phyloP scores from a whole-genome alignment of 2,113 vertebrate genomes.

The Pygoscelis antarcticus region DNA sequence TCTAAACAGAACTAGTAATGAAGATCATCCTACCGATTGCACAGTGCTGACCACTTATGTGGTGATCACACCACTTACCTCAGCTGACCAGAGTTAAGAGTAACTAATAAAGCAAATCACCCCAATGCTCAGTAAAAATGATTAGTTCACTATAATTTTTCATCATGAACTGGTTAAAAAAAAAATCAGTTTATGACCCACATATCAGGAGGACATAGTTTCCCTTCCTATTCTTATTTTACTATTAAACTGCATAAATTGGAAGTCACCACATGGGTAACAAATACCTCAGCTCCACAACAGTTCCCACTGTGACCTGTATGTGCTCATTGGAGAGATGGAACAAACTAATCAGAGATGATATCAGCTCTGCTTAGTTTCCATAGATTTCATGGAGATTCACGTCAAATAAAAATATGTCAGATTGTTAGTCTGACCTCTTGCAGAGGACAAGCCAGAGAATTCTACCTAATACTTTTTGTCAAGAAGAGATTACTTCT shows the following conservation, averaged over 20 bases:
- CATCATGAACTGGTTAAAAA: neutral
- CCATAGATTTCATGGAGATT: neutral
- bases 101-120: neutral
- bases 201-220: neutral
- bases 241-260: neutral
- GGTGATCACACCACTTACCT: neutral
- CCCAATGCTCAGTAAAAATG: neutral
- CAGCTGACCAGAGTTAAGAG: neutral
- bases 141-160: neutral
- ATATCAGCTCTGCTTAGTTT: neutral
- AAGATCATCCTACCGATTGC: neutral
- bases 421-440: neutral
- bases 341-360: neutral
- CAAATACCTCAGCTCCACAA: neutral
- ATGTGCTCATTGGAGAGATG: neutral
- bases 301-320: neutral
- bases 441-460: neutral
- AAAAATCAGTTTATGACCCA: neutral
- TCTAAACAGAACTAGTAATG: neutral
- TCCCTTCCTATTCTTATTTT: neutral
- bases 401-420: neutral
- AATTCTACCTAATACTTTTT: neutral
- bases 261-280: neutral
- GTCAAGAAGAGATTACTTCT: neutral
- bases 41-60: neutral